Conservation (phyloP, 1,140 invertebrate species). For the Drosophila mojavensis region DNA sequence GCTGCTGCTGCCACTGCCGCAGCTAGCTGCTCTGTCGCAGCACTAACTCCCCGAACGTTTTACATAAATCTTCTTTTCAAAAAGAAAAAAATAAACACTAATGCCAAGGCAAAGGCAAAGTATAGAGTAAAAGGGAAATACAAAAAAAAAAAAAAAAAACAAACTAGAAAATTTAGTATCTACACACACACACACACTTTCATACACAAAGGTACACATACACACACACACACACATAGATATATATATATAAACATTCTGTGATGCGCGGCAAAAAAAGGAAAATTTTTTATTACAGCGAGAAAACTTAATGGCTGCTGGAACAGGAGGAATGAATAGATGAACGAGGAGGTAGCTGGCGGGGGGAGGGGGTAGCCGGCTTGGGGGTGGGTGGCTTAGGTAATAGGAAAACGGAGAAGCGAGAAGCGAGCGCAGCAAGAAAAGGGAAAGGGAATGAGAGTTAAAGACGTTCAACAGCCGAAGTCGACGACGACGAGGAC, state of each 20-base stretch:
- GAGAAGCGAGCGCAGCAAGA: conserved; percentile 1
- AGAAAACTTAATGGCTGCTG: conserved; percentile 80
- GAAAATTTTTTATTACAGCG: conserved; percentile 80
- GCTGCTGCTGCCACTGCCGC: not conserved
- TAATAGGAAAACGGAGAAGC: conserved; percentile 1
- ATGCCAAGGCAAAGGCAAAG: conserved; percentile 57
- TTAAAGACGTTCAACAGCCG: conserved; percentile 30
- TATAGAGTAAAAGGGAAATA: conserved; percentile 52
- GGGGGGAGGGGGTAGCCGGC: not conserved
- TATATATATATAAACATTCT: conserved; percentile 10
- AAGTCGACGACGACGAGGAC: conserved; percentile 18
- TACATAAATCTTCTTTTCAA: conserved; percentile 82
- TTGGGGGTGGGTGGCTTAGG: no score
- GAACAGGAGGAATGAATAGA: conserved; percentile 33
- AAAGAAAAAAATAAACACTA: conserved; percentile 78
- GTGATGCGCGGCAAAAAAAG: conserved; percentile 59
- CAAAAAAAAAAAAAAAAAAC: conserved; percentile 56
- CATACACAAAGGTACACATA: conserved; percentile 34
- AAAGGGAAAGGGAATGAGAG: conserved; percentile 14
- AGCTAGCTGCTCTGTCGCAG: conserved; percentile 1
- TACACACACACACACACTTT: conserved; percentile 64
- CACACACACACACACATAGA: conserved; percentile 25
- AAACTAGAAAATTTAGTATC: conserved; percentile 83
- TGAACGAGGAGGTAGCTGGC: not conserved
- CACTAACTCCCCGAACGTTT: conserved; percentile 52